Evolutionary conservation across 1,140 invertebrate species (phyloP).

Genomic region (Eulimnadia texana): DNA sequence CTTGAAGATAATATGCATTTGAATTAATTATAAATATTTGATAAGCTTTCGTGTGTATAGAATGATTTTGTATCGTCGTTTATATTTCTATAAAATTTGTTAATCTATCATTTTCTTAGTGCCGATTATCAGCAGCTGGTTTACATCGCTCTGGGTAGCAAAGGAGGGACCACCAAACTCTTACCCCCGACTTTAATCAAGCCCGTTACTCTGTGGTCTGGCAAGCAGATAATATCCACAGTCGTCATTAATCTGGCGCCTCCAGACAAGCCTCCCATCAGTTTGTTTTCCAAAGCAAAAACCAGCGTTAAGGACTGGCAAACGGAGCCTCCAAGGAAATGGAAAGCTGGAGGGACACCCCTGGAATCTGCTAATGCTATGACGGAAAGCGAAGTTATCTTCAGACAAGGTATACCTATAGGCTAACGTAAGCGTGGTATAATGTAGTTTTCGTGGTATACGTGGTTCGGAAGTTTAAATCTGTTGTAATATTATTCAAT

Average conservation of each 20-base stretch:
- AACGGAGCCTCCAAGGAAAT: slow-evolving; percentile 33
- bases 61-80: background rate
- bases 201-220: slow-evolving; percentile 80
- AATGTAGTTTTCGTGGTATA: no score
- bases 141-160: slow-evolving; percentile 59
- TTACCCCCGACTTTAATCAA: slow-evolving; percentile 80
- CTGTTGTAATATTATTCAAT: no score
- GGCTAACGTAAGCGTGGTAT: no score
- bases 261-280: slow-evolving; percentile 50
- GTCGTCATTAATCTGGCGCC: slow-evolving; percentile 79
- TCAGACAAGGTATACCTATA: slow-evolving; percentile 53
- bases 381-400: slow-evolving; percentile 82
- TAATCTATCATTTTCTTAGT: slow-evolving; percentile 28
- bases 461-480: no score
- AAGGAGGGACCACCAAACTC: slow-evolving; percentile 46
- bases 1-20: no score
- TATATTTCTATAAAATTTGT: slow-evolving; percentile 13
- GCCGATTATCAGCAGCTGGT: slow-evolving; percentile 84
- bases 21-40: no score
- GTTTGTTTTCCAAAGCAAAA: slow-evolving; percentile 67
- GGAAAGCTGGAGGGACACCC: slow-evolving; percentile 43
- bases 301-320: slow-evolving; percentile 57
- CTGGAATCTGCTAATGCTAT: slow-evolving; percentile 43
- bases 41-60: slow-evolving; percentile 1
- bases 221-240: slow-evolving; percentile 87